phyloP scores from a whole-genome alignment of 2,888 invertebrate species.

The Stenotaenia linearis region DNA sequence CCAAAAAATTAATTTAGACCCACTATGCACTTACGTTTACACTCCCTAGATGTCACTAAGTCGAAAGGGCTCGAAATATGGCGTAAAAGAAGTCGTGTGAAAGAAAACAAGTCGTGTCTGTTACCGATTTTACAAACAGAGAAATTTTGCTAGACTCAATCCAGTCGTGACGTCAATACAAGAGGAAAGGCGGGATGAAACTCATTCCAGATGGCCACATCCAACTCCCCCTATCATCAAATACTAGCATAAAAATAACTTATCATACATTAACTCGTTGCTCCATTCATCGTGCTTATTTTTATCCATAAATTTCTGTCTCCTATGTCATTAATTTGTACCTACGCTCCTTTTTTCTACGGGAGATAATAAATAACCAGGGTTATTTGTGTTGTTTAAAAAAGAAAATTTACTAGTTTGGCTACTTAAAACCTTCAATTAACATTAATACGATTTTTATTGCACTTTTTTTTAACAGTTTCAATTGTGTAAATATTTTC shows the following conservation, averaged over 20 bases:
- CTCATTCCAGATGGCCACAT: neutral
- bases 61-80: neutral
- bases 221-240: neutral
- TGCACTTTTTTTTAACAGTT: no score
- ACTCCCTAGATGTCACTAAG: neutral
- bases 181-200: neutral
- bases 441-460: no score
- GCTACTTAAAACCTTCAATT: no score
- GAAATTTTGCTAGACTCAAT: neutral
- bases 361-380: no score
- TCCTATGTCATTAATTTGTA: neutral
- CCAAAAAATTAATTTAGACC: neutral
- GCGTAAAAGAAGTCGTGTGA: neutral
- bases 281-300: neutral
- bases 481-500: no score
- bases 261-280: no score
- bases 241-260: neutral
- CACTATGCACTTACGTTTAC: neutral
- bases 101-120: neutral
- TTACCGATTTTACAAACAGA: neutral
- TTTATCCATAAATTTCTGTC: neutral
- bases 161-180: neutral
- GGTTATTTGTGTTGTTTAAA: no score
- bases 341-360: no score
- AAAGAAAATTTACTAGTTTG: no score